These are phyloP conservation scores for Gadopsis bispinosus DNA, from an alignment of 2,797 vertebrate species.

Conservation along the genomic window DNA sequence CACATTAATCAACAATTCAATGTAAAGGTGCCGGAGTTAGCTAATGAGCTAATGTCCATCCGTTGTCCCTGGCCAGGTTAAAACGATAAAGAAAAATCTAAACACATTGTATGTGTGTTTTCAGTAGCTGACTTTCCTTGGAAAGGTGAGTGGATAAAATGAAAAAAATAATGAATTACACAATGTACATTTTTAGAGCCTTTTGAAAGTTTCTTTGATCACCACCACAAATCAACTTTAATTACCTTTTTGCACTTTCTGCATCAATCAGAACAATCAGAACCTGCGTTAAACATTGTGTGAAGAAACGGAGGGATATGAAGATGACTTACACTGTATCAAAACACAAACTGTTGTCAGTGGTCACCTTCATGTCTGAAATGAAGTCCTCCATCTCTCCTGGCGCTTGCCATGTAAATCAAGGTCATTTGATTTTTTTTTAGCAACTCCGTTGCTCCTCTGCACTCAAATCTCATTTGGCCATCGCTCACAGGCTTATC, in stretches of 20 bases:
- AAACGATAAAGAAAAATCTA: neutral
- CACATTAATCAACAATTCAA: too few species aligned
- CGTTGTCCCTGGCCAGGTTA: too few species aligned
- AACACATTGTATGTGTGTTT: neutral
- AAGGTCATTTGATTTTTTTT: constrained; percentile 59
- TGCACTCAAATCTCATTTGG: constrained; percentile 69
- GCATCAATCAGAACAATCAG: neutral
- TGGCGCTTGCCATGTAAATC: constrained; percentile 57
- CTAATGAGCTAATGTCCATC: too few species aligned
- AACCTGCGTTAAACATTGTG: too few species aligned
- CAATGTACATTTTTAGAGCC: neutral
- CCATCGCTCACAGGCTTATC: constrained; percentile 51
- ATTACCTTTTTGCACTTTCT: constrained; percentile 25
- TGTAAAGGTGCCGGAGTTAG: too few species aligned
- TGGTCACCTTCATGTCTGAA: constrained; percentile 35
- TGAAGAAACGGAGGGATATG: neutral
- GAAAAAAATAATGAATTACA: too few species aligned
- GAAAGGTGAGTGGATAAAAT: neutral
- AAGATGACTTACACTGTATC: neutral
- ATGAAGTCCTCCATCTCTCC: constrained; percentile 14
- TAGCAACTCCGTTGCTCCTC: constrained; percentile 55
- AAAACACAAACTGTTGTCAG: constrained; percentile 30
- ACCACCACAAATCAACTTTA: constrained; percentile 23
- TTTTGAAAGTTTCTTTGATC: neutral
- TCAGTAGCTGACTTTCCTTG: neutral